These are phyloP conservation scores for Channa maculata DNA, from an alignment of 2,113 vertebrate genomes.

Conservation along the genomic window DNA sequence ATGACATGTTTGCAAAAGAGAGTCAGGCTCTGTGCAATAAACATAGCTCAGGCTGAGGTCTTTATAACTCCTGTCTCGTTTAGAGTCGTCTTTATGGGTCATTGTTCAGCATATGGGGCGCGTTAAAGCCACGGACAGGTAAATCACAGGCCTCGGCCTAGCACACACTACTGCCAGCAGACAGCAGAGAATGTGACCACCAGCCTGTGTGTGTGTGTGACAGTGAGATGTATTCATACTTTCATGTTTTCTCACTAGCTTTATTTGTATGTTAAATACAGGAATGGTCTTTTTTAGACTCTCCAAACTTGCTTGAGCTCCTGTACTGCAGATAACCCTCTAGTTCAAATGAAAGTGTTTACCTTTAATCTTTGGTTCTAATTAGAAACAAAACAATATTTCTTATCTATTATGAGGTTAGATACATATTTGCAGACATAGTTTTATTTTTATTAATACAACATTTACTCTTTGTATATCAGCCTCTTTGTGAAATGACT, in stretches of 20 bases:
- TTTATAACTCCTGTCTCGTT: conserved; percentile 85
- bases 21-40: conserved; percentile 34
- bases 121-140: conserved; percentile 87
- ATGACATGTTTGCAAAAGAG: neutral
- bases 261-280: no score
- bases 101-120: conserved; percentile 92
- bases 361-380: no score
- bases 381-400: neutral
- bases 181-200: conserved; percentile 68
- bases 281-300: neutral
- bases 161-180: conserved; percentile 84
- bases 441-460: neutral
- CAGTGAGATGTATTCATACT: no score
- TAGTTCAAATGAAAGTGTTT: neutral
- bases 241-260: no score
- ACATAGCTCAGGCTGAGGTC: conserved; percentile 58
- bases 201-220: conserved; percentile 21
- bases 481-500: neutral
- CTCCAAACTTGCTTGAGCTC: neutral
- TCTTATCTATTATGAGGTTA: no score
- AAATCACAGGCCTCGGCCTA: conserved; percentile 83
- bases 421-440: no score
- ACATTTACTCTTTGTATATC: neutral
- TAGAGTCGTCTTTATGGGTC: conserved; percentile 86
- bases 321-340: neutral